These are phyloP conservation scores for Actinopyga echinites DNA, from an alignment of 53 echinoderm and acorn worm species.

Conservation along the genomic window DNA sequence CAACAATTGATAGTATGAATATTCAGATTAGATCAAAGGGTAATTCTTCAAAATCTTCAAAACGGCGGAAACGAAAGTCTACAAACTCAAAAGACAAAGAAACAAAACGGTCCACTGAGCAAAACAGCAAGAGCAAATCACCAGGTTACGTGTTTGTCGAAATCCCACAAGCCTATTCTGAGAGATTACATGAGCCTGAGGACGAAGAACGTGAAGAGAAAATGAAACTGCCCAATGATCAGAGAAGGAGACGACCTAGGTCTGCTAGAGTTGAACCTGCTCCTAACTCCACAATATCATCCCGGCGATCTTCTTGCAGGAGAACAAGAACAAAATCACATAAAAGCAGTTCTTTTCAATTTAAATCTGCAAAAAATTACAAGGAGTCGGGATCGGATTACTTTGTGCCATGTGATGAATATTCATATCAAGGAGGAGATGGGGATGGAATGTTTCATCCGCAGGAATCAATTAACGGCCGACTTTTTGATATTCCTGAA, in stretches of 20 bases:
- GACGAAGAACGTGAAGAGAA: background rate
- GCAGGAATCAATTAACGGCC: background rate
- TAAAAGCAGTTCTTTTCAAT: no score
- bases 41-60: background rate
- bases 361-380: background rate
- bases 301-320: no score
- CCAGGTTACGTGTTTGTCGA: background rate
- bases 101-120: background rate
- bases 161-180: slow-evolving; percentile 6
- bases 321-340: no score
- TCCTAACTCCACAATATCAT: no score
- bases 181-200: background rate
- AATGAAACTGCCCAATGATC: background rate
- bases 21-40: slow-evolving; percentile 4
- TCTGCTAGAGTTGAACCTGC: background rate
- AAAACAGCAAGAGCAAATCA: background rate
- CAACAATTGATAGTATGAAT: background rate
- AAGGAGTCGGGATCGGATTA: background rate
- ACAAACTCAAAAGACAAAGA: no score
- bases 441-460: background rate
- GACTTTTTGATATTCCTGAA: slow-evolving; percentile 1
- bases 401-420: no score
- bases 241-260: background rate
- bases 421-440: no score
- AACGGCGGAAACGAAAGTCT: no score